Conservation (phyloP, 1,140 invertebrate genomes). For the Atta cephalotes region DNA sequence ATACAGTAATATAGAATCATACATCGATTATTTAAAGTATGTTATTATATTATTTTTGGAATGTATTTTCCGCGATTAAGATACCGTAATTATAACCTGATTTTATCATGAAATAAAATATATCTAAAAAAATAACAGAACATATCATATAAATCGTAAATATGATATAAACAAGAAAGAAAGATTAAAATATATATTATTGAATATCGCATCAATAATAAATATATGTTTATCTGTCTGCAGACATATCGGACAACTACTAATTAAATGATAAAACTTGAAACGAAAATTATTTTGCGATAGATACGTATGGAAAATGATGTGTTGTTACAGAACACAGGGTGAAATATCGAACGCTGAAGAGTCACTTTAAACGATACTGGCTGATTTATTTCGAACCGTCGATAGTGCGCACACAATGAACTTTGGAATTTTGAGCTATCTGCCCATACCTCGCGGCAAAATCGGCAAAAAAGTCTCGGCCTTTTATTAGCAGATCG, state of each 20-base stretch:
- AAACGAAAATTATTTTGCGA: constrained; percentile 18
- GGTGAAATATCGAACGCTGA: constrained; percentile 45
- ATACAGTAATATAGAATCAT: not conserved
- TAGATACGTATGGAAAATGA: constrained; percentile 22
- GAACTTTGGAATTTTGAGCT: constrained; percentile 26
- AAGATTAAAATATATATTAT: not conserved
- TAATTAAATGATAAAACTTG: not conserved
- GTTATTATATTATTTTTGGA: constrained; percentile 19
- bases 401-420: constrained; percentile 12
- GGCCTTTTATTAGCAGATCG: constrained; percentile 40
- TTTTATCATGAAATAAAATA: not conserved
- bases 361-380: constrained; percentile 26
- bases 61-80: not conserved
- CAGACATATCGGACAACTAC: not conserved
- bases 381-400: constrained; percentile 51
- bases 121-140: not conserved
- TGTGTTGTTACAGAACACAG: not conserved
- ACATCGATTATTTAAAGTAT: not conserved
- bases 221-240: not conserved
- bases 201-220: not conserved
- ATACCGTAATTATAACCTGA: not conserved
- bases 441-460: not conserved
- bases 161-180: not conserved
- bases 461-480: constrained; percentile 26
- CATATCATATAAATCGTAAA: not conserved